A percentile compares a stretch with the other conserved stretches of the same genome.
Evolutionary conservation across 2,888 invertebrate species (phyloP).

Genomic region (Acrobasis repandana): DNA sequence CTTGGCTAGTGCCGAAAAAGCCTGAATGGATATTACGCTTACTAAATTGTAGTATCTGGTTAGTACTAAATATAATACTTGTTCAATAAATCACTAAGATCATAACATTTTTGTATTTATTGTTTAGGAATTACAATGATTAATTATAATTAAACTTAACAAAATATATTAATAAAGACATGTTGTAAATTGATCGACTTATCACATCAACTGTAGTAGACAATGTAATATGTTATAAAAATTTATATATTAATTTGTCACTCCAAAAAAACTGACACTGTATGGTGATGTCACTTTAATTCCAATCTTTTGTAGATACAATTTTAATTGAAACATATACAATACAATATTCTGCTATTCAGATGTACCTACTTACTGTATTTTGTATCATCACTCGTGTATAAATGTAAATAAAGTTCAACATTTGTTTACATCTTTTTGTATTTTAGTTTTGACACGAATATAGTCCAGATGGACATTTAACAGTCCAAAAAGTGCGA

Average conservation of each 20-base stretch:
- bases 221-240: too few species aligned
- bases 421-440: constrained; percentile 23
- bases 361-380: constrained; percentile 13
- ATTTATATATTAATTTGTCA: too few species aligned
- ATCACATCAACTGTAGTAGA: too few species aligned
- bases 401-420: constrained; percentile 31
- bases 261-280: too few species aligned
- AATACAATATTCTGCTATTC: constrained; percentile 7
- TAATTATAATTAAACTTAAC: too few species aligned
- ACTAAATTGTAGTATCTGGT: constrained; percentile 57
- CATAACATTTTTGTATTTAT: background rate
- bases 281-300: background rate
- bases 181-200: background rate
- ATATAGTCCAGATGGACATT: background rate
- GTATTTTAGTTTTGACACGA: background rate
- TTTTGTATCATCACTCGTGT: constrained; percentile 24
- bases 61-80: constrained; percentile 28
- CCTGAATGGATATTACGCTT: constrained; percentile 74
- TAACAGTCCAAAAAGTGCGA: too few species aligned
- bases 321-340: constrained; percentile 18
- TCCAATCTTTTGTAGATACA: background rate
- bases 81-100: background rate
- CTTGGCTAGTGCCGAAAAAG: constrained; percentile 46
- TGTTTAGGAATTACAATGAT: background rate
- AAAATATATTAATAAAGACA: background rate